Conservation (phyloP, 2,797 vertebrate genomes). For the Pantherophis alleghaniensis region DNA sequence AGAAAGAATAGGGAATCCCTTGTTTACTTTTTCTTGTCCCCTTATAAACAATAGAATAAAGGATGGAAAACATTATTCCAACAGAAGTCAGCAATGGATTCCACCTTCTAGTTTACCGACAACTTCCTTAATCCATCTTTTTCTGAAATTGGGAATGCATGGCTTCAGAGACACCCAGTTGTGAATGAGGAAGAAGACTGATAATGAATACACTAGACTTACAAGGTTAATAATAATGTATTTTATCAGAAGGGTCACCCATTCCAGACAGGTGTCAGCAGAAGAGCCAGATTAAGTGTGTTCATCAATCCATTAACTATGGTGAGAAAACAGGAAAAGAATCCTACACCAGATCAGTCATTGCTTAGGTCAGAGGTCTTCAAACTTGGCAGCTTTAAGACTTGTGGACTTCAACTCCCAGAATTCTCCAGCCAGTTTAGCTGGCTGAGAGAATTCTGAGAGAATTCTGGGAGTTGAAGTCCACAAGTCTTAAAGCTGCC, state of each 20-base stretch:
- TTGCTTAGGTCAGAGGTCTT: neutral
- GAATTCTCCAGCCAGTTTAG: no score
- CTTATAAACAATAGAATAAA: neutral
- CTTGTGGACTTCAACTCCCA: no score
- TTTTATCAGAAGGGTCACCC: neutral
- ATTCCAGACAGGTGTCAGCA: neutral
- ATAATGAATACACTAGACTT: neutral
- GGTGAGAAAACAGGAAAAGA: neutral
- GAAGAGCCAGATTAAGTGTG: neutral
- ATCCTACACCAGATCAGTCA: neutral
- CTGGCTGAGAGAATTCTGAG: no score
- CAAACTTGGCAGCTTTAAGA: no score
- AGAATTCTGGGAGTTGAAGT: no score
- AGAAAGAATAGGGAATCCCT: neutral
- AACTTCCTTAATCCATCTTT: neutral
- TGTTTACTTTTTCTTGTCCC: neutral
- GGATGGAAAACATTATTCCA: neutral
- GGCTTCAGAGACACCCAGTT: neutral
- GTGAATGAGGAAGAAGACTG: neutral
- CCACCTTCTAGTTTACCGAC: neutral
- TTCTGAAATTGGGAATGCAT: neutral
- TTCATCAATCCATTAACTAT: neutral
- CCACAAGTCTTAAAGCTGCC: no score
- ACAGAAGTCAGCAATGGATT: neutral
- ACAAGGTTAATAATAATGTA: neutral